phyloP scores from a whole-genome alignment of 2,888 invertebrate genomes.

The Galeruca laticollis region DNA sequence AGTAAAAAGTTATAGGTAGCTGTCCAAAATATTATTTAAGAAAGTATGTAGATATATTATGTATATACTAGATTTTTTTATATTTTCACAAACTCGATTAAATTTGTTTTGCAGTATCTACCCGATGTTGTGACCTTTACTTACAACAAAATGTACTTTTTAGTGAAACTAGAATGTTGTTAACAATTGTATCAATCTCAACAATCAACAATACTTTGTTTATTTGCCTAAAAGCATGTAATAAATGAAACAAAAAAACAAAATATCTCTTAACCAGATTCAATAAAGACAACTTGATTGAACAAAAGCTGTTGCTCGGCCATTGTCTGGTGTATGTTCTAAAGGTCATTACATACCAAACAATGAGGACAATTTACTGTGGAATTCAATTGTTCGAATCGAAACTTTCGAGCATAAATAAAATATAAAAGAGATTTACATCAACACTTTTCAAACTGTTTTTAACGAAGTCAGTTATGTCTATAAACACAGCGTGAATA shows the following conservation, averaged over 20 bases:
- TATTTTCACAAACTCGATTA: no score
- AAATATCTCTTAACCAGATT: conserved; percentile 8
- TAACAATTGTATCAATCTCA: conserved; percentile 9
- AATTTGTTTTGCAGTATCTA: no score
- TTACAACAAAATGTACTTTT: no score
- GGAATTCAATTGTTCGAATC: conserved; percentile 26
- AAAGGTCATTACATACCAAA: conserved; percentile 17
- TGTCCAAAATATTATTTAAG: no score
- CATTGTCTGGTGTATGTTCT: conserved; percentile 23
- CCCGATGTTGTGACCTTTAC: no score
- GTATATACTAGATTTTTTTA: no score
- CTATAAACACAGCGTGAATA: not conserved
- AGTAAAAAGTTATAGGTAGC: no score
- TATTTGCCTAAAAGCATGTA: not conserved
- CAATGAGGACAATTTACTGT: conserved; percentile 14
- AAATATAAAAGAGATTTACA: not conserved
- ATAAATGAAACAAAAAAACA: not conserved
- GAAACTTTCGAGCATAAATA: conserved; percentile 15
- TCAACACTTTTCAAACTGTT: not conserved
- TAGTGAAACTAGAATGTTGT: not conserved
- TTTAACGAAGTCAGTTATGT: not conserved
- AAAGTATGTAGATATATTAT: no score
- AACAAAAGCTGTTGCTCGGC: conserved; percentile 14
- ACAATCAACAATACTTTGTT: not conserved
- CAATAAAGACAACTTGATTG: conserved; percentile 20